Evolutionary conservation across 2,797 vertebrate genomes (phyloP).

Genomic region (Helicolenus hilgendorfi): DNA sequence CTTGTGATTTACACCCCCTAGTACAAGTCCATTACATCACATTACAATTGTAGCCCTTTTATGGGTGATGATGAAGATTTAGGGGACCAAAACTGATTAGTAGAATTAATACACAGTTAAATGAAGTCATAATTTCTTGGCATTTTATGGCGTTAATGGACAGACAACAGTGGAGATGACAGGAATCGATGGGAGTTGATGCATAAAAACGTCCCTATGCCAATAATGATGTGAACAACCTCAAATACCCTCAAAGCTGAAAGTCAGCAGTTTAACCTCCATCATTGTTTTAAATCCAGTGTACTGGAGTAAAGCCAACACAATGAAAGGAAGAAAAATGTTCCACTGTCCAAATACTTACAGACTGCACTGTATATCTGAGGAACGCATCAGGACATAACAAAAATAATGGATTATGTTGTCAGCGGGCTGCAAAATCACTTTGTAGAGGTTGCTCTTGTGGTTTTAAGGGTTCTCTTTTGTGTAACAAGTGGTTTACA

Average conservation of each 20-base stretch:
- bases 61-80: neutral
- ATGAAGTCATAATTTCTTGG: neutral
- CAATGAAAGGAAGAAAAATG: slow-evolving; percentile 17
- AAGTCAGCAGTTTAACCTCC: slow-evolving; percentile 30
- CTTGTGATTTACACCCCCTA: neutral
- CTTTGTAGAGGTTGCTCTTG: neutral
- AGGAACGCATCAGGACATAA: slow-evolving; percentile 8
- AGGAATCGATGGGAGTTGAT: neutral
- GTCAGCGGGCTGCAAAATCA: neutral
- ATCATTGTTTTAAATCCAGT: slow-evolving; percentile 27
- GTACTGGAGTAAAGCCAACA: slow-evolving; percentile 12
- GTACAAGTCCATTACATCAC: neutral
- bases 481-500: slow-evolving; percentile 23
- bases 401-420: slow-evolving; percentile 12
- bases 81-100: neutral
- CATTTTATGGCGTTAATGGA: neutral
- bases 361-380: slow-evolving; percentile 1
- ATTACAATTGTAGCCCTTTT: neutral
- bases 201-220: neutral
- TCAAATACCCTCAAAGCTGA: slow-evolving; percentile 1
- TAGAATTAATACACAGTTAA: neutral
- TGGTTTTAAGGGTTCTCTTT: slow-evolving; percentile 6
- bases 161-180: neutral
- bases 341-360: slow-evolving; percentile 16
- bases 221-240: neutral